These are phyloP conservation scores for Epinephelus malabaricus DNA, from an alignment of 2,797 vertebrate genomes.

Conservation along the genomic window DNA sequence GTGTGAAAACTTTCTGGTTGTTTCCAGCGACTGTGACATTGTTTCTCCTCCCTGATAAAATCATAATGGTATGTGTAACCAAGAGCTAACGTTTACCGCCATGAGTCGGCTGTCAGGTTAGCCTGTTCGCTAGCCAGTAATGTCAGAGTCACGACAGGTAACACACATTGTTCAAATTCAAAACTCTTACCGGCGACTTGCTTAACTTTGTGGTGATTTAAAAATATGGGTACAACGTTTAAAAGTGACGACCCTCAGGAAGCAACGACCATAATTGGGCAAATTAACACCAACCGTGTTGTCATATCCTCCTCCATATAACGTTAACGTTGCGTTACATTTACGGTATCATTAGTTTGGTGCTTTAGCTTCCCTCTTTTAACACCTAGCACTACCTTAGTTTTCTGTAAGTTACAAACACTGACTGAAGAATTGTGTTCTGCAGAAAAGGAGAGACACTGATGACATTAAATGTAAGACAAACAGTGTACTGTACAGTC, in stretches of 20 bases:
- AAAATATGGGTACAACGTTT: neutral
- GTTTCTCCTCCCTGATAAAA: neutral
- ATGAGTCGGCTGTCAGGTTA: neutral
- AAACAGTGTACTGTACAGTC: neutral
- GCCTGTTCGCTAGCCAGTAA: constrained; percentile 42
- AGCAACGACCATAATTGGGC: constrained; percentile 21
- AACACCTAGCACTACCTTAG: neutral
- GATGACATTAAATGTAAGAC: neutral
- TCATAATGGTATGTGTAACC: neutral
- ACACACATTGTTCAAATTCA: neutral
- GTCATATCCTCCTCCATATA: too few species aligned
- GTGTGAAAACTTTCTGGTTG: constrained; percentile 20
- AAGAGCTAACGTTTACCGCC: neutral
- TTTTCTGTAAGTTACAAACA: neutral
- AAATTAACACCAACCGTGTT: neutral
- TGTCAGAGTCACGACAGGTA: constrained; percentile 7
- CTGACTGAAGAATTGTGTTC: neutral
- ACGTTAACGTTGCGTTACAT: too few species aligned
- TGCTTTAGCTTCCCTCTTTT: neutral
- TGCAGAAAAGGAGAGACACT: neutral
- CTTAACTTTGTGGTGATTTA: neutral
- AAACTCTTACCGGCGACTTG: neutral
- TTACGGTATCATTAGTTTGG: neutral
- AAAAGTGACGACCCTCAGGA: neutral
- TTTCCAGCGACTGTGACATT: neutral